Base-by-base conservation (phyloP, 2,888 invertebrate species). In the Oxycera nigricornis region DNA sequence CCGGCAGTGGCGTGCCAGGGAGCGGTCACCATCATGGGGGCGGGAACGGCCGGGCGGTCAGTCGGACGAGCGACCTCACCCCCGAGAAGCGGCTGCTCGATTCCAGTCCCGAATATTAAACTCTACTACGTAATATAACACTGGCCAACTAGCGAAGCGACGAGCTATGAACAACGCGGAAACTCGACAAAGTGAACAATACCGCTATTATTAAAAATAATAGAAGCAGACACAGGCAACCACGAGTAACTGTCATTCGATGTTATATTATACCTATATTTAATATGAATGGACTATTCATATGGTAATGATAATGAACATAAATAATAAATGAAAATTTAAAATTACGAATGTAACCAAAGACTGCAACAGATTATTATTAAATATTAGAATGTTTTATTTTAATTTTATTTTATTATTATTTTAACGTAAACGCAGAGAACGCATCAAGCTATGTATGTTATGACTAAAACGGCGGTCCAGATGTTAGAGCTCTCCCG, bases 331-430 rank as follows among this genome's bases (percentile, higher is more conserved):
- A 52, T 76, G 76, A 79, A 79, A 80, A 78, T 77, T 79, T 82
- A 82, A 80, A 82, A 79, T 81, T 83, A 82, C 77, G 77, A 80
- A 79, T 85, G 83, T 86, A 85, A 85, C 86, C 85, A 85, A 85
- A 85, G 85, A 85, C 86, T 85, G 86, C 86, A 85, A 85, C 84
- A 85, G 84, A 85, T 86, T 84, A 85, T 85, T 85, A 85, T 84
- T 85, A 84, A 83, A 83, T 83, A 82, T 83, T 84, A 85, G 84
- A 84, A 83, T 83, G 82, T 84, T 75, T 75, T 73, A 65, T 52
- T 67, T 72, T 72, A 59, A 59, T 72, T 59, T 61, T 46, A 67
- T 70, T 74, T 74, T 74, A 61, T 74, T 74, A 59, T 74, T 74
- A 74, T 74, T 61, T 74, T 70, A 59, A 70, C 65, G 55, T 74